Percentiles rank a stretch among this genome's conserved stretches.
These are phyloP conservation scores for Zingel zingel DNA, from an alignment of 2,113 vertebrate species.

Conservation along the genomic window DNA sequence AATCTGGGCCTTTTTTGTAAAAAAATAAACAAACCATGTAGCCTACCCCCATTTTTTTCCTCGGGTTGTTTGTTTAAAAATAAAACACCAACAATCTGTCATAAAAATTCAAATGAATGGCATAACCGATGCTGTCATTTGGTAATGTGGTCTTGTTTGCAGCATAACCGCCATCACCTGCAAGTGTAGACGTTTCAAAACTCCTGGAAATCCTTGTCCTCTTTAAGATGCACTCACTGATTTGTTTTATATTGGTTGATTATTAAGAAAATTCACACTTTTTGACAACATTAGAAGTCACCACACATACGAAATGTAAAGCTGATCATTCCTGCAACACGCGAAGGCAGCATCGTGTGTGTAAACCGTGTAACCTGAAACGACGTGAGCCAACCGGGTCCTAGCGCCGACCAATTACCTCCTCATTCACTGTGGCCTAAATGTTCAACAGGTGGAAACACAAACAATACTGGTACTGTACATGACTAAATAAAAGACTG, in stretches of 20 bases:
- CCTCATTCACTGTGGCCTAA: constrained; percentile 13
- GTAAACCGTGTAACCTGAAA: not conserved
- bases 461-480: not conserved
- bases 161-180: not conserved
- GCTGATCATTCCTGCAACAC: not conserved
- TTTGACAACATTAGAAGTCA: not conserved
- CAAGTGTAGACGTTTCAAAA: not conserved
- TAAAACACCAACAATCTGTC: not conserved
- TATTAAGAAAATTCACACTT: not conserved
- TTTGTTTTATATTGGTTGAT: not conserved
- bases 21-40: not conserved
- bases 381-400: constrained; percentile 32
- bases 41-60: not conserved
- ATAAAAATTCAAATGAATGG: not conserved
- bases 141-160: not conserved
- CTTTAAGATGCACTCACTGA: not conserved
- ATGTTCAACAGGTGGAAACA: constrained; percentile 65
- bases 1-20: not conserved
- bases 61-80: not conserved
- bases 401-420: not conserved
- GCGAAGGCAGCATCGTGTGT: constrained; percentile 48
- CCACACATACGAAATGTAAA: not conserved
- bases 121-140: not conserved
- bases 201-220: not conserved
- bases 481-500: not conserved